Evolutionary conservation across 2,113 vertebrate genomes (phyloP), one percentile per base, ranked within the genome.

Genomic region (Corythaeola cristata): DNA sequence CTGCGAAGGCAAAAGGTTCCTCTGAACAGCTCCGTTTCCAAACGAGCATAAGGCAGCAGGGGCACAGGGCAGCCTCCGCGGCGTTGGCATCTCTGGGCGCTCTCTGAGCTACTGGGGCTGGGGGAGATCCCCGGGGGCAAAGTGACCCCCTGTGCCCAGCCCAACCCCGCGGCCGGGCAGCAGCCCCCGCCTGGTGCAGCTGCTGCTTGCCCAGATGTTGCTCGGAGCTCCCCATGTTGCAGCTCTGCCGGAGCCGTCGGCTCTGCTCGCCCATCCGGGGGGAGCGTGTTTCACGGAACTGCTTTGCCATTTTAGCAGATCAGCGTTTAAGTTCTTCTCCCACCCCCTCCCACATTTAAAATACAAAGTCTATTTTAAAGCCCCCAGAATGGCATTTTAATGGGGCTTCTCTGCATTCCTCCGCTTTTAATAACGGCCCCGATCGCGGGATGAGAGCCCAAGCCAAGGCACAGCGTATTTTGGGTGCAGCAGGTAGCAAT

Each of bases 321-420:
- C 24, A 85, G 26, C 39, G 1, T 55, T 90, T 52, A 50, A 93
- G 56, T 50, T 87, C 60, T 56, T 78, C 81, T 89, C 77, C 81
- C 90, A 68, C 85, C 77, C 77, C 77, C 81, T 91, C 85, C 82
- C 56, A 73, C 93, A 74, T 93, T 87, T 83, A 59, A 90, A 90
- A 80, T 63, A 49, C 78, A 71, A 81, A 89, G 66, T 47, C 94
- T 95, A 88, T 94, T 94, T 95, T 93, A 88, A 85, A 95, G 86
- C 72, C 92, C 91, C 89, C 59, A 55, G 90, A 96, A 78, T 88
- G 75, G 88, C 90, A 94, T 95, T 94, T 94, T 97, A 94, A 96
- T 96, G 79, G 92, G 63, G 75, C 66, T 76, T 58, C 72, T 87
- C 90, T 88, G 49, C 56, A 79, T 63, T 77, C 56, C 88, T 73